Evolutionary conservation across 2,888 invertebrate genomes (phyloP).

Genomic region (Anoplius nigerrimus): DNA sequence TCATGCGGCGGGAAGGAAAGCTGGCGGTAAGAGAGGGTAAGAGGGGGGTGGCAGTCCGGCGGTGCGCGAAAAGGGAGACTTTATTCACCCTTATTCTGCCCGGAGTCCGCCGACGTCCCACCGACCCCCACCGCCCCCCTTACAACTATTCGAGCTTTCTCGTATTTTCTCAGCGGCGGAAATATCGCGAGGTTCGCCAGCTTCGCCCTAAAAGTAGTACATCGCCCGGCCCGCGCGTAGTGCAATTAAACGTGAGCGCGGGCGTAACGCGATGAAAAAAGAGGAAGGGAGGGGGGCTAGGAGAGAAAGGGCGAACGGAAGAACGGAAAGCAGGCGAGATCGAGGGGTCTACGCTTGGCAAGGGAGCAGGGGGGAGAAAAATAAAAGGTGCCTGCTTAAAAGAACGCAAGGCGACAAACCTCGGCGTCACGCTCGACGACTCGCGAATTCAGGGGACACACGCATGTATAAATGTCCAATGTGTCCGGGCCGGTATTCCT

Average conservation of each 20-base stretch:
- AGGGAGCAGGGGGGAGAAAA: constrained; percentile 2
- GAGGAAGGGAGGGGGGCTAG: background rate
- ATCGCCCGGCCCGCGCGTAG: constrained; percentile 38
- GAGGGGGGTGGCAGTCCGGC: constrained; percentile 21
- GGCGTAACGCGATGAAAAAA: constrained; percentile 21
- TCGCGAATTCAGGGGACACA: background rate
- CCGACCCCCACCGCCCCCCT: constrained; percentile 3
- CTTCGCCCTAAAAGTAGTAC: constrained; percentile 53
- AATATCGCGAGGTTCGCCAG: constrained; percentile 45
- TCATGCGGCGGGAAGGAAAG: constrained; percentile 45
- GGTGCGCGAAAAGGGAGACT: constrained; percentile 4
- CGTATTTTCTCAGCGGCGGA: constrained; percentile 43
- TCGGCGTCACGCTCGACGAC: background rate
- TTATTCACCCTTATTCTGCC: constrained; percentile 16
- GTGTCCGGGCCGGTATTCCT: no score
- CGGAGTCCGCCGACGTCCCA: background rate
- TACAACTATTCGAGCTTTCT: constrained; percentile 6
- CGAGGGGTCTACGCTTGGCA: no score
- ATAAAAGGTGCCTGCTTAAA: no score
- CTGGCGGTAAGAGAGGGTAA: no score
- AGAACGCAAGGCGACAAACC: no score
- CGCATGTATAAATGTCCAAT: no score
- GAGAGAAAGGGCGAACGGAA: background rate
- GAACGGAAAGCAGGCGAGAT: constrained; percentile 17
- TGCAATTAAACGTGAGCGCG: constrained; percentile 52